Evolutionary conservation across 2,888 invertebrate genomes (phyloP), one percentile per base, ranked within the genome.

Genomic region (Panorpa germanica): DNA sequence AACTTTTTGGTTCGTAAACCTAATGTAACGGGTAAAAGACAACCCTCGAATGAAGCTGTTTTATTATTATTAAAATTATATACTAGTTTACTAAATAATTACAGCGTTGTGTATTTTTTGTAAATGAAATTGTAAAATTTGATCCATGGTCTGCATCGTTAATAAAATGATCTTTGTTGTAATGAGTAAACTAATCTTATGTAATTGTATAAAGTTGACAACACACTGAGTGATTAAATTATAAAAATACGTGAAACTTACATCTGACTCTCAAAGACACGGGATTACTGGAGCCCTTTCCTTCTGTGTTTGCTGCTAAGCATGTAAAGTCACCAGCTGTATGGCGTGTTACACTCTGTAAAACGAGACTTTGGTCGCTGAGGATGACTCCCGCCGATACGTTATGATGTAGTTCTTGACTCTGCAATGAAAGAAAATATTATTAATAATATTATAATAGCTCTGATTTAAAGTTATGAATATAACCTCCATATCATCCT

Each of bases 241-340:
- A 14, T 15, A 29, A 8, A 14, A 22, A 34, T 11, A 20, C 23
- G 29, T n/a, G 21, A 40, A 49, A 63, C 74, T 72, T 53, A 75
- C 74, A 75, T 65, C 73, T 59, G 39, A 75, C 69, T 34, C 68
- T 56, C 39, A 75, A 53, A 24, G 68, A 63, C 38, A 75, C 74
- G 18, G 73, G 69, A 48, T 75, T 74, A 52, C 75, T 75, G 29
- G 66, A 59, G 38, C 78, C 77, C 42, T 74, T 80, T 25, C 85
- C 85, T 50, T 85, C 83, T 34, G 71, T 69, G 54, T 86, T 86
- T 34, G 75, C 76, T 17, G 83, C 83, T 51, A 77, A 63, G 48
- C 86, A 86, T 32, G 78, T 80, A 56, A 83, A 86, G 52, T 80
- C 75, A 4, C 86, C 85, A n/a, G 81, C 82, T 17, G 80, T 76